phyloP scores from a whole-genome alignment of 2,797 vertebrate species.

The Chloroceryle inda region DNA sequence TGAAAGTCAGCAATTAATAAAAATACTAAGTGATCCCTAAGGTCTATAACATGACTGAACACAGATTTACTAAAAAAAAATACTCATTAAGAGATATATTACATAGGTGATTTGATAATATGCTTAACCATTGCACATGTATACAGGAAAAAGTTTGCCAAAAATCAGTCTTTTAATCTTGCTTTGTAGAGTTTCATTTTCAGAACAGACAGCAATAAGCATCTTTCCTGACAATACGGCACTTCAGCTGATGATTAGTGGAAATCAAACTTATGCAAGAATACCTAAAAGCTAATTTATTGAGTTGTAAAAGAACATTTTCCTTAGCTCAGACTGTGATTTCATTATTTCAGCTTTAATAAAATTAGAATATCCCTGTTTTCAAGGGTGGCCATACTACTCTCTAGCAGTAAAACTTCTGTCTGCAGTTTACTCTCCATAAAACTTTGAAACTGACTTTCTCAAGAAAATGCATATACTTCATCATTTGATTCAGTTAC shows the following conservation, averaged over 20 bases:
- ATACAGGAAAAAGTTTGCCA: not conserved
- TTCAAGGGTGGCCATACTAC: not conserved
- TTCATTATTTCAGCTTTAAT: constrained; percentile 29
- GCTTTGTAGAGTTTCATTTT: constrained; percentile 19
- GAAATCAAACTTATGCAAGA: constrained; percentile 47
- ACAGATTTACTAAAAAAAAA: not conserved
- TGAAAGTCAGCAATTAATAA: not conserved
- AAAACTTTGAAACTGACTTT: not conserved
- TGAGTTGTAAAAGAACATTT: constrained; percentile 40
- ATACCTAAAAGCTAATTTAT: constrained; percentile 49
- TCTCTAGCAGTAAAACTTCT: not conserved
- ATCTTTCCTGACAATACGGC: constrained; percentile 13
- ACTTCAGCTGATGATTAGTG: constrained; percentile 31
- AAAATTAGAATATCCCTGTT: not conserved
- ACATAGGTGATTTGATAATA: constrained; percentile 24
- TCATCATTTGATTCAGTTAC: not conserved
- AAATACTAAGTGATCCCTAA: constrained; percentile 2
- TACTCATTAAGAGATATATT: not conserved
- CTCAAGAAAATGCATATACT: not conserved
- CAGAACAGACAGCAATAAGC: constrained; percentile 8
- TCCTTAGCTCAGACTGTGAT: not conserved
- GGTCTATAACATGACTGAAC: not conserved
- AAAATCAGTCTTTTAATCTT: constrained; percentile 25
- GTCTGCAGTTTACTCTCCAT: not conserved
- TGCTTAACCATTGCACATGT: not conserved